Percentiles rank a stretch among this genome's conserved stretches.
Evolutionary conservation across 92 coral and sea anemone genomes (phyloP).

Genomic region (Palythoa caribaeorum): DNA sequence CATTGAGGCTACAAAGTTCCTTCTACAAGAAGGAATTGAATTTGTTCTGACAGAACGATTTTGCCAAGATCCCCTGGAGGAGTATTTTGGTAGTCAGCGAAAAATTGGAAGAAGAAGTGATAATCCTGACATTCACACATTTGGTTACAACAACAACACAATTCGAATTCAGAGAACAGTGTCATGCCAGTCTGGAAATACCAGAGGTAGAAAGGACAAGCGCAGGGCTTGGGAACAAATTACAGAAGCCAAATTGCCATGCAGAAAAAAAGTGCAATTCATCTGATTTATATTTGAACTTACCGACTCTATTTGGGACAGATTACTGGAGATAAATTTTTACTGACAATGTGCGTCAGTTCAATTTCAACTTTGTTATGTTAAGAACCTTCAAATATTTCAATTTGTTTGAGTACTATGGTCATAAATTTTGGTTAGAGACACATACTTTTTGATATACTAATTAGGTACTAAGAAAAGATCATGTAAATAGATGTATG

Average conservation of each 20-base stretch:
- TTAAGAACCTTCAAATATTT: not conserved
- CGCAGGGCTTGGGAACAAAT: slow-evolving; percentile 61
- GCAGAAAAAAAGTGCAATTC: slow-evolving; percentile 47
- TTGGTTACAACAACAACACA: slow-evolving; percentile 64
- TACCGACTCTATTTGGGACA: not conserved
- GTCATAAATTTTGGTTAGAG: not conserved
- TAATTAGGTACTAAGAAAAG: not conserved
- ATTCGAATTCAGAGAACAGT: slow-evolving; percentile 60
- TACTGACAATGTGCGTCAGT: not conserved
- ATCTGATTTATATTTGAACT: not conserved
- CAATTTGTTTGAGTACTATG: not conserved
- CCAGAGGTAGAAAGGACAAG: slow-evolving; percentile 62
- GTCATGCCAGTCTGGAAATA: slow-evolving; percentile 68
- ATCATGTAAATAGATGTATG: not conserved
- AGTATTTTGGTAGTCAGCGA: slow-evolving; percentile 57
- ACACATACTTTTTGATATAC: not conserved
- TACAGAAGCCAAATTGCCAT: slow-evolving; percentile 59
- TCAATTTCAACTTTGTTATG: not conserved
- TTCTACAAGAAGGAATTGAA: slow-evolving; percentile 60
- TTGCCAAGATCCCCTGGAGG: slow-evolving; percentile 54
- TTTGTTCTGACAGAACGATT: slow-evolving; percentile 61
- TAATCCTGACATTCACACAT: slow-evolving; percentile 58
- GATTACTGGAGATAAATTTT: not conserved
- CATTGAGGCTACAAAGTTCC: slow-evolving; percentile 68
- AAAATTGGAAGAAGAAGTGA: slow-evolving; percentile 62